Conservation (phyloP, 2,888 invertebrate genomes). For the Metallyticus violacea region DNA sequence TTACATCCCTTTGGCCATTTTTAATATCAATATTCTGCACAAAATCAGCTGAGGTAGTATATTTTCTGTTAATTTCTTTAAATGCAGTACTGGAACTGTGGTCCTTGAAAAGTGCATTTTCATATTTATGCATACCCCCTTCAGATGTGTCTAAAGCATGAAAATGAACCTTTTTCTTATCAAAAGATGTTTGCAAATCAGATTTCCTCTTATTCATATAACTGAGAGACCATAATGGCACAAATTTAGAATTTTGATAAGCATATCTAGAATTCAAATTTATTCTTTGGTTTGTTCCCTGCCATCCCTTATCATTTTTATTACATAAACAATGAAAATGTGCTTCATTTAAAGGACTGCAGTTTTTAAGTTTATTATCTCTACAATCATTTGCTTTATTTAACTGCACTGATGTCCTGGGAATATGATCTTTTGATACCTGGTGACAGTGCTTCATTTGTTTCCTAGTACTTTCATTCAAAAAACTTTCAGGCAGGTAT, state of each 20-base stretch:
- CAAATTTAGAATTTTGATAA: neutral
- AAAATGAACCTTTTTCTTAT: neutral
- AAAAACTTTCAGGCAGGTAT: neutral
- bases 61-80: neutral
- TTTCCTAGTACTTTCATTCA: neutral
- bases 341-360: neutral
- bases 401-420: neutral
- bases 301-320: neutral
- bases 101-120: neutral
- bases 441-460: neutral
- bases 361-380: neutral
- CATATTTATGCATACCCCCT: no score
- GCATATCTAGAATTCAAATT: neutral
- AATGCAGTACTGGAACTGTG: neutral
- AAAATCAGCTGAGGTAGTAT: neutral
- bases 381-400: neutral
- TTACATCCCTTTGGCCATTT: neutral
- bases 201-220: neutral
- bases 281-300: neutral
- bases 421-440: neutral
- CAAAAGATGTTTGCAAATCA: neutral
- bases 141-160: no score
- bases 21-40: neutral
- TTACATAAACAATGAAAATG: neutral
- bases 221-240: neutral